These are phyloP conservation scores for Biston stratarius DNA, from an alignment of 2,888 invertebrate species.

Conservation along the genomic window DNA sequence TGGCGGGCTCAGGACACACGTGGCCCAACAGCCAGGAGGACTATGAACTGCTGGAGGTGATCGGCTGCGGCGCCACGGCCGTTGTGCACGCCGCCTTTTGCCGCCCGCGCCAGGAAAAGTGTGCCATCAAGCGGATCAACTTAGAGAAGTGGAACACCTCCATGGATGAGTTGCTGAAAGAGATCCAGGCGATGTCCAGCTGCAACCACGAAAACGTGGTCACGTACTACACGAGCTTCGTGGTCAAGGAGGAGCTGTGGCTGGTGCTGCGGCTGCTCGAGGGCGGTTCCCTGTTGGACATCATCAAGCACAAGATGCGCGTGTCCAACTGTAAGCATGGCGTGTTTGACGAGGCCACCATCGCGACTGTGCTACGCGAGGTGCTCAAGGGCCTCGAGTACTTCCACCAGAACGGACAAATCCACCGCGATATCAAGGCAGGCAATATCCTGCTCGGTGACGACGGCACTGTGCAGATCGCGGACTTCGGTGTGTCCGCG, in stretches of 20 bases:
- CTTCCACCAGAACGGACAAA: slow-evolving; percentile 98
- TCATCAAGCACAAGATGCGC: slow-evolving; percentile 98
- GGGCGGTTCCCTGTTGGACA: slow-evolving; percentile 95
- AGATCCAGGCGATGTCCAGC: slow-evolving; percentile 99
- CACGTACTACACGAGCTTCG: slow-evolving; percentile 99
- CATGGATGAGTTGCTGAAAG: slow-evolving; percentile 98
- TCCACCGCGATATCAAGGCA: slow-evolving; percentile 91
- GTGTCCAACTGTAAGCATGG: slow-evolving; percentile 97
- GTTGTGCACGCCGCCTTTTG: slow-evolving; percentile 98
- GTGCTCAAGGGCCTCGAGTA: slow-evolving; percentile 99
- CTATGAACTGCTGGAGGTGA: slow-evolving; percentile 97
- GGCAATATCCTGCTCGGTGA: slow-evolving; percentile 96
- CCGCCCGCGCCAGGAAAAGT: slow-evolving; percentile 97
- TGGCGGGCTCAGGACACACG: slow-evolving; percentile 77
- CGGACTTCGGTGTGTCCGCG: slow-evolving; percentile 99
- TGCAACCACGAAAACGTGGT: slow-evolving; percentile 99
- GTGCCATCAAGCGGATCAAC: slow-evolving; percentile 99
- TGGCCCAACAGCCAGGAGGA: slow-evolving; percentile 98
- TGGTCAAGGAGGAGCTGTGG: slow-evolving; percentile 99
- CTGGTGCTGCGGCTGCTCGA: slow-evolving; percentile 98
- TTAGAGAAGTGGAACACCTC: slow-evolving; percentile 99
- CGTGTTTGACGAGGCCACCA: slow-evolving; percentile 99
- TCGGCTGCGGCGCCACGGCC: slow-evolving; percentile 99
- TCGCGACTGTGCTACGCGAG: slow-evolving; percentile 98
- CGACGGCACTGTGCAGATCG: slow-evolving; percentile 99